Conservation (phyloP, 35 echinoderm and acorn worm species). For the Stichopus chloronotus region DNA sequence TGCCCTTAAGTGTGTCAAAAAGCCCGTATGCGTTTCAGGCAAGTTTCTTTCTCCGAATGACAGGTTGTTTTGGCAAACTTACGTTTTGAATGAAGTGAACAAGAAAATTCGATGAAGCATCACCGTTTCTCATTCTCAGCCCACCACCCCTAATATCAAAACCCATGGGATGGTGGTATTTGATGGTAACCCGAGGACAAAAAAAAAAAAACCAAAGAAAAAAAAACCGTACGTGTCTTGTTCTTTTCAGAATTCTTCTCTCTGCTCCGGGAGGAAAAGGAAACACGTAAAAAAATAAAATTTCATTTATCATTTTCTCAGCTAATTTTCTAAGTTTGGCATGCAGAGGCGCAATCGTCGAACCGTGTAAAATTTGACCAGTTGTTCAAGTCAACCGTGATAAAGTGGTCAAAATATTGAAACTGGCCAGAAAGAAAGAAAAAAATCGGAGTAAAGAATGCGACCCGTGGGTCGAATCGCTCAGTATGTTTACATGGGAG, state of each 20-base stretch:
- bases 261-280: background rate
- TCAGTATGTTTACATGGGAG: no score
- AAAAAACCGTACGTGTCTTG: no score
- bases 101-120: slow-evolving; percentile 5
- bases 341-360: background rate
- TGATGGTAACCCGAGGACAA: no score
- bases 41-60: background rate
- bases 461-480: no score
- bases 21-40: slow-evolving; percentile 1
- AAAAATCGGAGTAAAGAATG: no score
- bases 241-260: background rate
- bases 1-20: slow-evolving; percentile 19
- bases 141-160: background rate
- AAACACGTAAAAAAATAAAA: background rate
- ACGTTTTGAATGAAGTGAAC: background rate
- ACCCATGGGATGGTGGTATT: background rate
- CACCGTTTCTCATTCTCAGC: background rate
- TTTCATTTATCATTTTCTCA: slow-evolving; percentile 22
- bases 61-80: background rate
- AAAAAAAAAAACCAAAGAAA: no score
- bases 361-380: slow-evolving; percentile 16
- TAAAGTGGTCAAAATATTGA: background rate
- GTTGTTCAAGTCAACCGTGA: background rate
- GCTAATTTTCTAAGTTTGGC: background rate
- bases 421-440: no score